Evolutionary conservation across 2,888 invertebrate genomes (phyloP).

Genomic region (Drosophila phalerata): DNA sequence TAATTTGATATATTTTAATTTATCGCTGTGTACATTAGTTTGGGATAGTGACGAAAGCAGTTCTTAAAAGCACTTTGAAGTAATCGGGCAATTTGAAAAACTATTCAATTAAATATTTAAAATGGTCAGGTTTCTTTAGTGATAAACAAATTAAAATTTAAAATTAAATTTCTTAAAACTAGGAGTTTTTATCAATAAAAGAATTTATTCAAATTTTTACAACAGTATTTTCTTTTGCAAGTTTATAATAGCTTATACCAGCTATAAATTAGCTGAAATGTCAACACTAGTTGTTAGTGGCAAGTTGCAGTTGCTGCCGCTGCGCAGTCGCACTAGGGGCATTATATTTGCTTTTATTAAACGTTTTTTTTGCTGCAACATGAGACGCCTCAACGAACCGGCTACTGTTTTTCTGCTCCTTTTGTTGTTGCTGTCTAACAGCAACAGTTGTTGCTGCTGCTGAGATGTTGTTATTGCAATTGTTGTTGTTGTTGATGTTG

Average conservation of each 20-base stretch:
- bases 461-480: constrained; percentile 7
- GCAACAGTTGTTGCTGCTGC: constrained; percentile 25
- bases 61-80: too few species aligned
- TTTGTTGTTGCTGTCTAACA: constrained; percentile 20
- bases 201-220: too few species aligned
- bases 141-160: too few species aligned
- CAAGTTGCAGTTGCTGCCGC: constrained; percentile 7
- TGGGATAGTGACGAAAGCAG: too few species aligned
- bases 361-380: constrained; percentile 13
- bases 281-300: background rate
- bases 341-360: constrained; percentile 39
- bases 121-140: too few species aligned
- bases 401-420: constrained; percentile 47
- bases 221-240: too few species aligned
- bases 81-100: too few species aligned
- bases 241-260: background rate
- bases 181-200: too few species aligned
- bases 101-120: too few species aligned
- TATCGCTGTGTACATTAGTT: too few species aligned
- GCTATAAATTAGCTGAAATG: background rate
- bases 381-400: constrained; percentile 11
- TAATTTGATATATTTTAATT: background rate
- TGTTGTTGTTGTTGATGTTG: constrained; percentile 15
- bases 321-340: constrained; percentile 41
- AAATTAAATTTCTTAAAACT: too few species aligned